Evolutionary conservation across 2,113 vertebrate species (phyloP), one percentile per base, ranked within the genome.

Genomic region (Turnix velox): DNA sequence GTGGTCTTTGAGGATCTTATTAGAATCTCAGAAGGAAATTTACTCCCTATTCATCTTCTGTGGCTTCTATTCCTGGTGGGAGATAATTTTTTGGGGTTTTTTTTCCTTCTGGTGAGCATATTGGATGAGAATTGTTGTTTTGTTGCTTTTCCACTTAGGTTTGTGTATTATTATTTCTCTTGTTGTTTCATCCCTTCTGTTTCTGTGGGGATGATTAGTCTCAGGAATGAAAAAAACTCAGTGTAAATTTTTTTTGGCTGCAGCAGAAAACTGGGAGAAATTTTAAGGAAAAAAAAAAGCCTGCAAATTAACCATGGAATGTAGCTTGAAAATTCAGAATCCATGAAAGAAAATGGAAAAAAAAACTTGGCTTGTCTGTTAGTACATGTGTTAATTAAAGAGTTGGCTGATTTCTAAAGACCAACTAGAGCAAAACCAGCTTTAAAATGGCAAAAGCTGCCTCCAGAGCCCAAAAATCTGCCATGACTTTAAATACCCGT

Each of bases 31-130:
- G n/a, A n/a, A n/a, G n/a, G n/a, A n/a, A n/a, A n/a, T n/a, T n/a
- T n/a, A n/a, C n/a, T n/a, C n/a, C 18, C 18, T 84, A 0, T 12
- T 51, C 6, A 4, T 46, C 0, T 25, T 35, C 55, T 28, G 37
- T 5, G n/a, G 30, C 18, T 35, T 4, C 16, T 33, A 2, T 45
- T 75, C 51, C 30, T 23, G 39, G 33, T 66, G 57, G 61, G 39
- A 54, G 43, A 31, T 37, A n/a, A n/a, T n/a, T n/a, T n/a, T n/a
- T n/a, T n/a, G n/a, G n/a, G n/a, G n/a, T n/a, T n/a, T n/a, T n/a
- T 25, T 42, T 59, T 17, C 14, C 1, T 22, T 31, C 39, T 42
- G 67, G 35, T 81, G 81, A 42, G 10, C 4, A 3, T 27, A 2
- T 16, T n/a, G 42, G 37, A 30, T 12, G 35, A 6, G 48, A 77